Evolutionary conservation across 1,140 invertebrate genomes (phyloP), one percentile per base, ranked within the genome.

Genomic region (Copidosoma floridanum): DNA sequence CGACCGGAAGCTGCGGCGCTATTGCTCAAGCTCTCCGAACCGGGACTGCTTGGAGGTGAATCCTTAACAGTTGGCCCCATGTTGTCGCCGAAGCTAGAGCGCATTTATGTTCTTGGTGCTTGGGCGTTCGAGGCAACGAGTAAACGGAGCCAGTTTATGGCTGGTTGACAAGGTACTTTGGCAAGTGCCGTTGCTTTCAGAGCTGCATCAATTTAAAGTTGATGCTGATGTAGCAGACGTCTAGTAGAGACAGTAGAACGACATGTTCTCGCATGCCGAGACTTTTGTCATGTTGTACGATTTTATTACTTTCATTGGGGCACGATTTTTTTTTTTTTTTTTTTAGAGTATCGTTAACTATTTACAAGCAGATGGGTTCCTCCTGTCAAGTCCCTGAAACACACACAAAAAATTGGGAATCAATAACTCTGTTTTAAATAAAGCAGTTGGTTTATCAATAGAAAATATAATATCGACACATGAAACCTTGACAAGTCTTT

Each of bases 21-120:
- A 66, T 74, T 79, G 18, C 73, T 73, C 75, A 76, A 78, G 52
- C 71, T 78, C 60, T 87, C 85, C 0, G 85, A 87, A 46, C 84
- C 84, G 0, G 86, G 87, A 55, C 85, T 87, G 66, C 86, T 86
- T 2, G 86, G 87, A 3, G 86, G 87, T 1, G 87, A 88, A 55
- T 85, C 83, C 63, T 84, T 84, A 1, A 84, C 77, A 8, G 73
- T 76, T 8, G 77, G 76, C 23, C 77, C 77, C 76, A 79, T 79
- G 14, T 68, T 65, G 46, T 64, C 67, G 7, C 43, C 53, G 8
- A 71, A 61, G 23, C 69, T 69, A 60, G 68, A 51, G 59, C 70
- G 68, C 58, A 79, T 67, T 78, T 57, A 79, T n/a, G n/a, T n/a
- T n/a, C n/a, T n/a, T n/a, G n/a, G n/a, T n/a, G n/a, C n/a, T n/a